These are phyloP conservation scores for Linurgus olivaceus DNA, from an alignment of 2,797 vertebrate genomes.

Conservation along the genomic window DNA sequence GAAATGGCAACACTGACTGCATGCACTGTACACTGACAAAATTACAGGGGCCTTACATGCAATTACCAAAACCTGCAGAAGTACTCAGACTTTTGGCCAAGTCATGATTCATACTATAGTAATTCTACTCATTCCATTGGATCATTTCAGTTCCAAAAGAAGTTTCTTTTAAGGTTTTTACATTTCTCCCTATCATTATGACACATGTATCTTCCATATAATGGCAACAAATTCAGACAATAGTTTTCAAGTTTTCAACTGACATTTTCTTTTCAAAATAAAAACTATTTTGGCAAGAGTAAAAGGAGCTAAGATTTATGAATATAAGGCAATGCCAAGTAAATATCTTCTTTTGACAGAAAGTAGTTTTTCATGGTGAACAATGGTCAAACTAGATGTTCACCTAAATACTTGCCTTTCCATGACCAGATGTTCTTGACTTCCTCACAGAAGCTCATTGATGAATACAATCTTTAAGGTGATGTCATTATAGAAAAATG, in stretches of 20 bases:
- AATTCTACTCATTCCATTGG: background rate
- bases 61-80: background rate
- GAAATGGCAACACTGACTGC: background rate
- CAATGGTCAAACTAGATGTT: background rate
- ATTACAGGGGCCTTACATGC: background rate
- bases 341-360: background rate
- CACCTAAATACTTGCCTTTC: background rate
- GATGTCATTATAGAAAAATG: background rate
- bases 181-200: background rate
- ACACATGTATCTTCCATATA: background rate
- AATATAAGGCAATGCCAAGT: background rate
- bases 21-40: background rate
- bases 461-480: background rate
- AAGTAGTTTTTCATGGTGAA: background rate
- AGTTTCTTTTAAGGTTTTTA: constrained; percentile 6
- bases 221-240: background rate
- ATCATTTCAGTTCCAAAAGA: background rate
- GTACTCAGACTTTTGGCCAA: constrained; percentile 10
- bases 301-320: background rate
- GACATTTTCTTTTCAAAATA: background rate
- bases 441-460: background rate
- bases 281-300: background rate
- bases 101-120: background rate
- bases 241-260: background rate
- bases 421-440: background rate